These are phyloP conservation scores for Brachirus orientalis DNA, from an alignment of 2,113 vertebrate genomes.

Conservation along the genomic window DNA sequence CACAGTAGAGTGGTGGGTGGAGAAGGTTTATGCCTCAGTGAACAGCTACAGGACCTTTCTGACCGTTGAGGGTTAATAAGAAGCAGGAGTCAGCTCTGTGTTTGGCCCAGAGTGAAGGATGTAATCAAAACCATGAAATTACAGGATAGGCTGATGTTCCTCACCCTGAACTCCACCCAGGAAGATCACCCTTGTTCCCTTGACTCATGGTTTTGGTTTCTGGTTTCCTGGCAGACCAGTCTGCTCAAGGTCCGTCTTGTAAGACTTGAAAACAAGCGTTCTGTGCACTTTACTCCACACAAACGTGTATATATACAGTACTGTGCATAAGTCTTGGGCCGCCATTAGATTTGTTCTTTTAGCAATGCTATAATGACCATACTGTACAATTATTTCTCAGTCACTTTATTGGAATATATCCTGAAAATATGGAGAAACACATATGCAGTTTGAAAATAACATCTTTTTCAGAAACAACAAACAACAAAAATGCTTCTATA, in stretches of 20 bases:
- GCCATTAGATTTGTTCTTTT: too few relatives aligned
- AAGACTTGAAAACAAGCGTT: not conserved
- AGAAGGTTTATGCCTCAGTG: slow-evolving; percentile 11
- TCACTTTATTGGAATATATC: too few relatives aligned
- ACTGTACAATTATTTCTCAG: too few relatives aligned
- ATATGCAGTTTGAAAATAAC: too few relatives aligned
- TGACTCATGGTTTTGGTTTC: slow-evolving; percentile 17
- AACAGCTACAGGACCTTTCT: slow-evolving; percentile 21
- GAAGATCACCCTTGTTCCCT: slow-evolving; percentile 16
- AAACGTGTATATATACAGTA: too few relatives aligned
- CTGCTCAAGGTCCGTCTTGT: not conserved
- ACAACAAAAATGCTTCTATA: too few relatives aligned
- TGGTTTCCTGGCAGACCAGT: not conserved
- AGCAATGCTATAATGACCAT: too few relatives aligned
- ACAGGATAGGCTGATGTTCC: slow-evolving; percentile 22
- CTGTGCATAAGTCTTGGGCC: too few relatives aligned
- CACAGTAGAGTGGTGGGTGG: too few relatives aligned
- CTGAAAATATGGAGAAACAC: too few relatives aligned
- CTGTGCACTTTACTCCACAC: not conserved
- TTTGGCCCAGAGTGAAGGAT: not conserved
- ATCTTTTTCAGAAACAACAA: too few relatives aligned
- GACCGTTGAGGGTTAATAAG: slow-evolving; percentile 7
- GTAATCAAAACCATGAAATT: slow-evolving; percentile 57
- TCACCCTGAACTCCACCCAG: slow-evolving; percentile 47
- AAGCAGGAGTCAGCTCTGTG: slow-evolving; percentile 1